Conservation (phyloP, 1,140 invertebrate genomes). For the Drosophila pruinosa region DNA sequence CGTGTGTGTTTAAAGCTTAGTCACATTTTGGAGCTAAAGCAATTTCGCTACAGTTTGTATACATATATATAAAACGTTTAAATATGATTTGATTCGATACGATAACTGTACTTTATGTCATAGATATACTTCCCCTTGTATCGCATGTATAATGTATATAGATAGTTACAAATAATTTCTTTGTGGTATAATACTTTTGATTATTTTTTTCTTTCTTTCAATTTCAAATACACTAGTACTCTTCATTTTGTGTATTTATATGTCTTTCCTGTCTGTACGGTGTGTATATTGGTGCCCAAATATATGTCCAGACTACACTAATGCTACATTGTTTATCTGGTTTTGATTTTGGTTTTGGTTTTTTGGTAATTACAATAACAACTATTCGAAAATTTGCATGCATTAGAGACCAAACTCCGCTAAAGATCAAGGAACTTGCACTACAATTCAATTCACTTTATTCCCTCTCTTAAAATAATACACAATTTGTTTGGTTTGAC, state of each 20-base stretch:
- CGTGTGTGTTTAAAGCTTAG: constrained; percentile 34
- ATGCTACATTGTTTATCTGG: constrained; percentile 43
- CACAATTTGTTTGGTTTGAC: not conserved
- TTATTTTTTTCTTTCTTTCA: constrained; percentile 30
- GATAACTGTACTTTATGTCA: constrained; percentile 19
- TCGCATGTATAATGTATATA: constrained; percentile 43
- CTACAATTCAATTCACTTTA: constrained; percentile 39
- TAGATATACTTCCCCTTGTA: constrained; percentile 44
- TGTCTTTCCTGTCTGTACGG: constrained; percentile 27
- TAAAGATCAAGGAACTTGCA: constrained; percentile 65
- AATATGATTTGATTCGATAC: constrained; percentile 52
- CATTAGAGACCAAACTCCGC: constrained; percentile 42
- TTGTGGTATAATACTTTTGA: constrained; percentile 51
- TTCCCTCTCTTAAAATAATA: constrained; percentile 1
- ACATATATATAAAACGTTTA: constrained; percentile 70
- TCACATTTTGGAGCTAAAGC: constrained; percentile 40
- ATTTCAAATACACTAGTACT: not conserved
- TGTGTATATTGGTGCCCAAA: constrained; percentile 78
- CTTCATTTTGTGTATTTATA: constrained; percentile 8
- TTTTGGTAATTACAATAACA: constrained; percentile 59
- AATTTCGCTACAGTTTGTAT: constrained; percentile 54
- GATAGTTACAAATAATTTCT: constrained; percentile 61
- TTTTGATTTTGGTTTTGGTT: not conserved
- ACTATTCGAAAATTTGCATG: constrained; percentile 33
- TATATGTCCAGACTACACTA: constrained; percentile 70